phyloP scores from a whole-genome alignment of 2,797 vertebrate species.

The Erethizon dorsatum region DNA sequence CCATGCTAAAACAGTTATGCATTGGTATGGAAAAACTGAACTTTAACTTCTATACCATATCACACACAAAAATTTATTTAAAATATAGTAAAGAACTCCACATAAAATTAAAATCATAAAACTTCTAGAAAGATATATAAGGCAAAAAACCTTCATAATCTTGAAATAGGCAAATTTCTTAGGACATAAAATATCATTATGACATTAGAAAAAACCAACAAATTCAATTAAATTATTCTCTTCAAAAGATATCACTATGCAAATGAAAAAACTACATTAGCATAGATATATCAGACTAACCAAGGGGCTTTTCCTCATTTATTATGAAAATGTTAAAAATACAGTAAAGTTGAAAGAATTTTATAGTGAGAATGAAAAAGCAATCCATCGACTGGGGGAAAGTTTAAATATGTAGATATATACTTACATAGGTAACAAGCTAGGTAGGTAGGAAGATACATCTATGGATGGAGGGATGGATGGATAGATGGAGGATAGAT shows the following conservation, averaged over 20 bases:
- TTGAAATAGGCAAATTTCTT: slow-evolving; percentile 34
- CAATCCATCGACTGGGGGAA: neutral
- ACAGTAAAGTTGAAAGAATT: neutral
- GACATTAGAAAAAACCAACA: neutral
- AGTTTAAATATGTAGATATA: neutral
- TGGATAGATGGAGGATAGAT: neutral
- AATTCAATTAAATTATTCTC: slow-evolving; percentile 23
- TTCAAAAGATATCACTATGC: slow-evolving; percentile 24
- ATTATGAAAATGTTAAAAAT: neutral
- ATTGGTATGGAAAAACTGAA: neutral
- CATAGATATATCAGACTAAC: neutral
- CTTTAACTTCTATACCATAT: neutral
- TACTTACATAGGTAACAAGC: neutral
- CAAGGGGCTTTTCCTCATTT: neutral
- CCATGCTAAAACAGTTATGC: neutral
- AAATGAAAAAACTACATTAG: neutral
- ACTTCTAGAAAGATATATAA: neutral
- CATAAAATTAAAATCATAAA: slow-evolving; percentile 25
- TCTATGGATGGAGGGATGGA: neutral
- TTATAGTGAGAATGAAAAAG: neutral
- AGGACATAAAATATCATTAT: neutral
- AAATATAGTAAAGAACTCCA: slow-evolving; percentile 19
- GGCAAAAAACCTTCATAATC: neutral
- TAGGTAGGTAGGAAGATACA: neutral
- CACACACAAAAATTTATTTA: neutral